A percentile compares a stretch with the other conserved stretches of the same genome.
phyloP scores from a whole-genome alignment of 2,888 invertebrate species.

The Drosophila paracracens region DNA sequence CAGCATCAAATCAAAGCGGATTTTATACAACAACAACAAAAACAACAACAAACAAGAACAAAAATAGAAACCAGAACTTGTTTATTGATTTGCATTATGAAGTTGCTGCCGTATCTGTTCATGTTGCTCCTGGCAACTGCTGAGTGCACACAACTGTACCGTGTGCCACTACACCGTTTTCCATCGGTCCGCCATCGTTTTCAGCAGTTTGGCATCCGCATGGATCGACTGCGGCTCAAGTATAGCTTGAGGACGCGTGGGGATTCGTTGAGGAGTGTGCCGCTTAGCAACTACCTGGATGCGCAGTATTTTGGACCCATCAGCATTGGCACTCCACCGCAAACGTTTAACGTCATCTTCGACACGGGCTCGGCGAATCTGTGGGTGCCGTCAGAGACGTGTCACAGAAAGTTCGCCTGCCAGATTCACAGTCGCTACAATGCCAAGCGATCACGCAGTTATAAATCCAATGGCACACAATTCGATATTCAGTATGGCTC shows the following conservation, averaged over 20 bases:
- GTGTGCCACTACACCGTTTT: constrained; percentile 90
- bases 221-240: constrained; percentile 84
- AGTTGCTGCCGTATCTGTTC: constrained; percentile 12
- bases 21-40: constrained; percentile 22
- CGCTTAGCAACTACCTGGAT: constrained; percentile 95
- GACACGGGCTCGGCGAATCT: constrained; percentile 99
- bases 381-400: constrained; percentile 99
- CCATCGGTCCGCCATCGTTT: constrained; percentile 88
- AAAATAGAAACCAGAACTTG: neutral
- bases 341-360: constrained; percentile 96
- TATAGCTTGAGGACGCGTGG: constrained; percentile 82
- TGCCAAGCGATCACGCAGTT: constrained; percentile 91
- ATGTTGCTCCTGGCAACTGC: constrained; percentile 6
- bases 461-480: constrained; percentile 90
- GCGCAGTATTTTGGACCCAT: constrained; percentile 98
- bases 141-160: constrained; percentile 77
- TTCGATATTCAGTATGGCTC: constrained; percentile 71
- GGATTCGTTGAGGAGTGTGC: constrained; percentile 87
- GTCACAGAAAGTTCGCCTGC: constrained; percentile 96
- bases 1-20: constrained; percentile 38
- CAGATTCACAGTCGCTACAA: constrained; percentile 98
- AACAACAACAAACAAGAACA: neutral
- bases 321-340: constrained; percentile 94
- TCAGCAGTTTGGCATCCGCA: constrained; percentile 89
- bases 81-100: constrained; percentile 42